Evolutionary conservation across 2,113 vertebrate genomes (phyloP), one percentile per base, ranked within the genome.

Genomic region (Syngnathus scovelli): DNA sequence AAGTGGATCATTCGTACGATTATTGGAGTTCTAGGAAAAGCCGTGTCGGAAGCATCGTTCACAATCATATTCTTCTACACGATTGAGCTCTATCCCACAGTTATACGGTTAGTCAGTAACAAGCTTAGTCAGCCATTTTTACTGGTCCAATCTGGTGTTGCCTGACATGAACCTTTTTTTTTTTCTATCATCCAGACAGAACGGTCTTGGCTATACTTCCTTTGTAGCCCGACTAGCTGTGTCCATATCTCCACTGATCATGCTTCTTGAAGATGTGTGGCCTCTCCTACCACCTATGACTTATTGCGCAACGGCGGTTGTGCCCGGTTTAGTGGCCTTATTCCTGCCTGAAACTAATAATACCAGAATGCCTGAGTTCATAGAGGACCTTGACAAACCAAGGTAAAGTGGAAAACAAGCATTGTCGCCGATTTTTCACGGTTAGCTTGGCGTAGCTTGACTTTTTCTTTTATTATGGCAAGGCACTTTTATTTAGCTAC

Each of bases 51-150:
- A 83, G 92, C 89, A 44, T 90, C 95, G 0, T 98, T 96, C 81
- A 94, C 92, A 0, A 91, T 92, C 0, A 71, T 91, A 7, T 92
- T 63, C 81, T 79, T 98, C 67, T 95, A 90, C 80, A 95, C 93
- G 1, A 91, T 91, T 0, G 96, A 96, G 74, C 83, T 96, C 66
- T 96, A 90, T 77, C 95, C 95, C 23, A 96, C 94, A 0, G 89
- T 95, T 0, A 74, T 97, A 58, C 91, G 95, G 95, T 96, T 71
- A 83, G 89, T 78, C 39, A 67, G 21, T 12, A 65, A 52, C 37
- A 64, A 33, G 67, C 3, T 16, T 5, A 33, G 8, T 21, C 18
- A 61, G 37, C 59, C 9, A 66, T 59, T 11, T 19, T 7, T 54
- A 4, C 23, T 33, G 10, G 1, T 36, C 4, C 16, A 9, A 7